Base-by-base conservation (phyloP, 2,797 vertebrate species). In the Vipera ursinii region DNA sequence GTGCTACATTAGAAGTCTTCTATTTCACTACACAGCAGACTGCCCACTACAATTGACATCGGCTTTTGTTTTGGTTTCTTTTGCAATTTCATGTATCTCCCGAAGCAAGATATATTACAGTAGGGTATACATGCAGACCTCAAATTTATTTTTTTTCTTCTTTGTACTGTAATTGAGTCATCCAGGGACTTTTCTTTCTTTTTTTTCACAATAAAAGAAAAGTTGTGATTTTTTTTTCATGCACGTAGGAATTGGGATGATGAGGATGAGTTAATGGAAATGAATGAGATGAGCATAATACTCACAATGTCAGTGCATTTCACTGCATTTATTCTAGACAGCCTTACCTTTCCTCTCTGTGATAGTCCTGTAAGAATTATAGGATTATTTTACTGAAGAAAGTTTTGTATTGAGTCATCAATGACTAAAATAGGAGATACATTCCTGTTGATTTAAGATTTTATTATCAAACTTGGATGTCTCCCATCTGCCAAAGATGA, bases 131-230 rank as follows among this genome's bases (percentile, higher is more conserved):
- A 55, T 92, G 69, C 78, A 4, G 32, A 57, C 95, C 82, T 91
- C 44, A 26, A 93, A 57, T 86, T 87, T 93, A 5, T 92, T 94
- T 95, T 92, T 92, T 92, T 90, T 90, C 93, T 94, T 89, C 69
- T 44, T 28, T 86, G 91, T 87, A 60, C 26, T 82, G 91, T 86
- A 65, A 93, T 95, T 96, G 94, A 96, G 93, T 96, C 95, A 95
- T 95, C 91, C 90, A 57, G 86, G 95, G 60, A 94, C 0, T 87
- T 95, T 96, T 91, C 92, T 89, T 93, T 89, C 93, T 89, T 88
- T 38, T 94, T 89, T 88, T 32, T 93, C 38, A 61, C 96, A 96
- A 96, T 57, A 96, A 57, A 24, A 32, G 44, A 88, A 24, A 94
- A 95, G 32, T n/a, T 9, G 44, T 85, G 44, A 60, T 6, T 57